A percentile compares a stretch with the other conserved stretches of the same genome.
These are phyloP conservation scores for Aphelenchoides fujianensis DNA, from an alignment of 1,140 invertebrate genomes.

Conservation along the genomic window DNA sequence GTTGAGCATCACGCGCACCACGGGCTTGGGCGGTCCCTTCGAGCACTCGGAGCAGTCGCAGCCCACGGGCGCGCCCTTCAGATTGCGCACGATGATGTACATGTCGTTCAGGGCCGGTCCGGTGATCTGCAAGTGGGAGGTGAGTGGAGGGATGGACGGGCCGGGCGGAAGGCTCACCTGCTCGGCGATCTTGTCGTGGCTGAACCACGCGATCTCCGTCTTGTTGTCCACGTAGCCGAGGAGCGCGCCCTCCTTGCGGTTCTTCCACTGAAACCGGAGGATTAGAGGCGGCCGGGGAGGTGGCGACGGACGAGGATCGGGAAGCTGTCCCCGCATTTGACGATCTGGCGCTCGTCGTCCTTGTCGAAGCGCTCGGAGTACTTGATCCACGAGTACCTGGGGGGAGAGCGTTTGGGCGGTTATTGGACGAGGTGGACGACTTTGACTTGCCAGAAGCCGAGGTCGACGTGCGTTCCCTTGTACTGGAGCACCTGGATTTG, in stretches of 20 bases:
- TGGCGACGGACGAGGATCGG: no score
- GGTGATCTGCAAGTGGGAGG: conserved; percentile 24
- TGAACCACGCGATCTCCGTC: conserved; percentile 42
- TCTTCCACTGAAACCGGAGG: no score
- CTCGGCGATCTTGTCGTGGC: conserved; percentile 28
- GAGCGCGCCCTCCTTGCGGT: conserved; percentile 35
- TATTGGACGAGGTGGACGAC: background rate
- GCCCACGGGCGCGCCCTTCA: conserved; percentile 38
- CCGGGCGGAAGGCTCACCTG: no score
- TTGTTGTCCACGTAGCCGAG: conserved; percentile 48
- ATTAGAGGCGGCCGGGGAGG: no score
- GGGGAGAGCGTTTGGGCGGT: no score
- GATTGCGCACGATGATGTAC: conserved; percentile 46
- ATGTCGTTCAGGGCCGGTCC: conserved; percentile 37
- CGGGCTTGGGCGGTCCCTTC: background rate
- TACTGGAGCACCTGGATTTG: conserved; percentile 54
- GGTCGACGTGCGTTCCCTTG: conserved; percentile 46
- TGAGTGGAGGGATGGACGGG: no score
- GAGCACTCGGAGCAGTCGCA: conserved; percentile 39
- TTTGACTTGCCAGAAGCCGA: conserved; percentile 44
- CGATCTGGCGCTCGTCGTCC: conserved; percentile 38
- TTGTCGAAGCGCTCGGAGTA: conserved; percentile 53
- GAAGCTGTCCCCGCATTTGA: conserved; percentile 48
- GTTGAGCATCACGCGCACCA: conserved; percentile 44
- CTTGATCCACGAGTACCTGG: conserved; percentile 57